These are phyloP conservation scores for Solea solea DNA, from an alignment of 2,113 vertebrate species.

Conservation along the genomic window DNA sequence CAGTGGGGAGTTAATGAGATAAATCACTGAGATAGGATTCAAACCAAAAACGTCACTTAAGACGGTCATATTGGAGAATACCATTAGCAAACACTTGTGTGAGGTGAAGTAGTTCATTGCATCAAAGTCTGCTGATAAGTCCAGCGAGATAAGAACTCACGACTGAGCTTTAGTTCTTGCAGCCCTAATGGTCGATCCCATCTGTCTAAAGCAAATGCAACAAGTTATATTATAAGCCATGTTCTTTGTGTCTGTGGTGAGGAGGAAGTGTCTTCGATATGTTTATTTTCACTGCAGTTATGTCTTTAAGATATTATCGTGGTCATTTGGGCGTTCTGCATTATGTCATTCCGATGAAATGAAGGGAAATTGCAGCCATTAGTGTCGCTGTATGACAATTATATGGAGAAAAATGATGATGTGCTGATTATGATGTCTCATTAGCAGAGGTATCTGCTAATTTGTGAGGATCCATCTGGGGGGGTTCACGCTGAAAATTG, in stretches of 20 bases:
- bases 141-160: not conserved
- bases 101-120: too few species aligned
- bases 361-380: slow-evolving; percentile 67
- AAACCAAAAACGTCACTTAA: not conserved
- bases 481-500: slow-evolving; percentile 1
- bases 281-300: slow-evolving; percentile 58
- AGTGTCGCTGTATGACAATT: slow-evolving; percentile 39
- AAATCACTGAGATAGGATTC: not conserved
- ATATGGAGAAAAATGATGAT: slow-evolving; percentile 14
- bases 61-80: not conserved
- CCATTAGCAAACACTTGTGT: too few species aligned
- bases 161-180: too few species aligned
- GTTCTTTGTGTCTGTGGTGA: not conserved
- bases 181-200: not conserved
- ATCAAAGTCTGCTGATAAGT: not conserved
- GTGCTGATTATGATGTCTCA: slow-evolving; percentile 26
- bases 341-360: slow-evolving; percentile 61
- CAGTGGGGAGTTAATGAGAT: not conserved
- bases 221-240: not conserved
- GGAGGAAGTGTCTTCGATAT: slow-evolving; percentile 15
- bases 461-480: not conserved
- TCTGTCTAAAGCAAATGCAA: not conserved
- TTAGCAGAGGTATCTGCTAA: slow-evolving; percentile 3
- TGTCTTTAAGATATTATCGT: slow-evolving; percentile 62
- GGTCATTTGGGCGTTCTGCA: slow-evolving; percentile 48